phyloP scores from a whole-genome alignment of 2,888 invertebrate species.

The Metacarcinus magister region DNA sequence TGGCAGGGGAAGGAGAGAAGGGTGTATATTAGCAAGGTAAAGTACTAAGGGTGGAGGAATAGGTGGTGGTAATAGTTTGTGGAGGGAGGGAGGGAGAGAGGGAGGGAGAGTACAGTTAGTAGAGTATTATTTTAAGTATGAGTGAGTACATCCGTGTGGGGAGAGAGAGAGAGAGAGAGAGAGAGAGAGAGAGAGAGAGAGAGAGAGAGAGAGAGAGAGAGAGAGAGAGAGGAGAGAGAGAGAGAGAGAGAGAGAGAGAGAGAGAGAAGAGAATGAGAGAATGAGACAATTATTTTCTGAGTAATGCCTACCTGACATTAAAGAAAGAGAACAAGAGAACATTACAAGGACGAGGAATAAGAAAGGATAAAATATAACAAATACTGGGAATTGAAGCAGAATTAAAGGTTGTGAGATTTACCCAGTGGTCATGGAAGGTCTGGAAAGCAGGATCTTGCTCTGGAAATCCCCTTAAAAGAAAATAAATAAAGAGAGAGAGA shows the following conservation, averaged over 20 bases:
- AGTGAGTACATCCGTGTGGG: too few species aligned
- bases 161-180: not conserved
- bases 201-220: not conserved
- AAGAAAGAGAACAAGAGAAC: not conserved
- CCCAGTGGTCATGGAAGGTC: not conserved
- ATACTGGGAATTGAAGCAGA: not conserved
- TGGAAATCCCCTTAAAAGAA: slow-evolving; percentile 47
- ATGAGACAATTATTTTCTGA: not conserved
- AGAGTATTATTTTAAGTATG: too few species aligned
- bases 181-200: not conserved
- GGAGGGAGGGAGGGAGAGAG: not conserved
- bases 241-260: not conserved
- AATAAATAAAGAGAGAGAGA: not conserved
- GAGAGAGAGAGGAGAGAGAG: not conserved
- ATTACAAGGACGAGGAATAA: not conserved
- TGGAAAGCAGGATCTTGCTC: not conserved
- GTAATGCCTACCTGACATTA: too few species aligned
- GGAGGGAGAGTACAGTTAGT: not conserved
- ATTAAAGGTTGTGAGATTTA: not conserved
- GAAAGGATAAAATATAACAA: not conserved
- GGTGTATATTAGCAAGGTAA: not conserved
- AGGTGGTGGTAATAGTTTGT: not conserved
- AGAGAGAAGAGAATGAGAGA: not conserved
- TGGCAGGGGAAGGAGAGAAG: not conserved
- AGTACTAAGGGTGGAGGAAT: not conserved